Evolutionary conservation across 2,888 invertebrate genomes (phyloP).

Genomic region (Bembecia ichneumoniformis): DNA sequence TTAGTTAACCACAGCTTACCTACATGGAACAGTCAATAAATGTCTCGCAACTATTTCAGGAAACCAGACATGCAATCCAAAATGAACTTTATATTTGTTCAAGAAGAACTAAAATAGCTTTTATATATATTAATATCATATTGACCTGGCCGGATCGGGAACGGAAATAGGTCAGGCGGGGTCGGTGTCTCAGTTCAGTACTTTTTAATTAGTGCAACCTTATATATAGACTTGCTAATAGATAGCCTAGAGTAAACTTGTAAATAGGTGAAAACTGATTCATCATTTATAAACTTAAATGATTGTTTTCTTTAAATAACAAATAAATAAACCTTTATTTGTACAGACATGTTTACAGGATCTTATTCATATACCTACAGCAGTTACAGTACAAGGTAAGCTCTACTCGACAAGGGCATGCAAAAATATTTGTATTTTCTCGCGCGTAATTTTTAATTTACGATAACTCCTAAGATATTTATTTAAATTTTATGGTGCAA

Average conservation of each 20-base stretch:
- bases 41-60: conserved; percentile 19
- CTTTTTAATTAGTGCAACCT: background rate
- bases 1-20: background rate
- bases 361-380: too few species aligned
- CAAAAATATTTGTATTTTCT: too few species aligned
- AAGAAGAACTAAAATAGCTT: conserved; percentile 6
- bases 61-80: background rate
- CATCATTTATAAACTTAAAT: too few species aligned
- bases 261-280: too few species aligned
- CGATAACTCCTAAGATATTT: too few species aligned
- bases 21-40: conserved; percentile 41
- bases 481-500: too few species aligned
- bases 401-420: too few species aligned
- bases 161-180: conserved; percentile 54
- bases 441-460: too few species aligned
- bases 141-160: conserved; percentile 40
- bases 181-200: conserved; percentile 37
- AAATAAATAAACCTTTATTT: too few species aligned
- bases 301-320: too few species aligned
- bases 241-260: background rate
- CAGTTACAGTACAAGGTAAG: too few species aligned
- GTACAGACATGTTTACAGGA: too few species aligned
- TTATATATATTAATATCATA: conserved; percentile 9
- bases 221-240: background rate
- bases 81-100: background rate